Base-by-base conservation (phyloP, 2,113 vertebrate genomes). In the Egretta garzetta region DNA sequence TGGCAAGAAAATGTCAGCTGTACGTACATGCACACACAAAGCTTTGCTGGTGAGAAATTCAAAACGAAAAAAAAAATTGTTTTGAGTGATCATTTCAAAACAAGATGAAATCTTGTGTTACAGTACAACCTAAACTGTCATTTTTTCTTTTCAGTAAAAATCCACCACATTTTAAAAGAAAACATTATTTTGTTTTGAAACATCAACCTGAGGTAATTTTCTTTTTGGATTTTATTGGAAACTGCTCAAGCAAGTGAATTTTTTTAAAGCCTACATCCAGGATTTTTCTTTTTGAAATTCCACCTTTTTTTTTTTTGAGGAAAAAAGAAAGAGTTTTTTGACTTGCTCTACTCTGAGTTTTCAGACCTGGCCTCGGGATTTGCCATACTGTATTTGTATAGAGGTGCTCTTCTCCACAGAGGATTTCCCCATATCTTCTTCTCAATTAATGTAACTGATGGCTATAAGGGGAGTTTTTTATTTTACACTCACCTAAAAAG, bases 51-150 rank as follows among this genome's bases (percentile, higher is more conserved):
- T 73, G 58, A 90, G 60, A 84, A 89, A 96, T 72, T 86, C 11
- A 71, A 81, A 86, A 89, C 13, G 15, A 79, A 77, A 93, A 94
- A 93, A 94, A 43, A 70, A 73, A 26, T 43, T 47, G 39, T 93
- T 96, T 68, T 84, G 60, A 96, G 12, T 30, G 47, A 70, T 84
- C 52, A 58, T 94, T 97, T 91, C 86, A 94, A 96, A 96, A 79
- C 64, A 95, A 79, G 39, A 77, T 41, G 60, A 94, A 96, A 87
- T 95, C 88, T 28, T 93, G 22, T 91, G 22, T 84, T 92, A 81
- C 70, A 63, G 39, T 43, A 49, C 19, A 81, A 60, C 8, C n/a
- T 89, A 79, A 88, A 60, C 59, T 27, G 50, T 35, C 7, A 28
- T 76, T 84, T 80, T 83, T 95, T 33, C 9, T 75, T 86, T 76